These are phyloP conservation scores for Tholera decimalis DNA, from an alignment of 2,888 invertebrate species.

Conservation along the genomic window DNA sequence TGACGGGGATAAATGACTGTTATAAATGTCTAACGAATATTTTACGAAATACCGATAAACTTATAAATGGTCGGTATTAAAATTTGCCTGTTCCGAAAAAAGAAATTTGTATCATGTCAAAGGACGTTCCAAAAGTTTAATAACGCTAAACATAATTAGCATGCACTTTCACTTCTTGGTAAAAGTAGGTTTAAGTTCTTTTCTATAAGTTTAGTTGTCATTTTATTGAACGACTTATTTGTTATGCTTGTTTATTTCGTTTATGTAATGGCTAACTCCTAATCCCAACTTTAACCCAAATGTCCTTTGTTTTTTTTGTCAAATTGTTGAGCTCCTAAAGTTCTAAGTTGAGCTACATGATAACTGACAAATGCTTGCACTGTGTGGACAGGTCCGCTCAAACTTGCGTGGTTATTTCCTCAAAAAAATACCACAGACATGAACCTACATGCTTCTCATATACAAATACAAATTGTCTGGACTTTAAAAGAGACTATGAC, in stretches of 20 bases:
- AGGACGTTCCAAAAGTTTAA: constrained; percentile 65
- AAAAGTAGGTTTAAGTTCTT: constrained; percentile 1
- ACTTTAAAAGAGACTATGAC: too few relatives aligned
- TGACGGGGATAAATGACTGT: constrained; percentile 69
- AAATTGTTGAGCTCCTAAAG: too few relatives aligned
- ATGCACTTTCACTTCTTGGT: constrained; percentile 29
- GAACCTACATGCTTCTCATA: too few relatives aligned
- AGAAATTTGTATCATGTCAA: constrained; percentile 72
- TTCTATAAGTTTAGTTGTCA: background rate
- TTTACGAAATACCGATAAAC: constrained; percentile 71
- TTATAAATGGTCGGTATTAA: constrained; percentile 72
- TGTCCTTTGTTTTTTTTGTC: too few relatives aligned
- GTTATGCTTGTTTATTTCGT: background rate
- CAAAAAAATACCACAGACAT: too few relatives aligned
- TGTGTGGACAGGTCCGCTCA: too few relatives aligned
- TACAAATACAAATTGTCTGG: too few relatives aligned
- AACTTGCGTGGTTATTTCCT: too few relatives aligned
- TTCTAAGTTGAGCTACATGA: too few relatives aligned
- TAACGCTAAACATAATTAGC: constrained; percentile 46
- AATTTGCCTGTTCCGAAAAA: constrained; percentile 69
- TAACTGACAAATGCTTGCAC: too few relatives aligned
- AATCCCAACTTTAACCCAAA: too few relatives aligned
- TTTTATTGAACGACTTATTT: constrained; percentile 11
- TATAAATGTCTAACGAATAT: constrained; percentile 73
- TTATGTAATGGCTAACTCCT: too few relatives aligned